Evolutionary conservation across 2,113 vertebrate genomes (phyloP).

Genomic region (Sterrhoptilus dennistouni): DNA sequence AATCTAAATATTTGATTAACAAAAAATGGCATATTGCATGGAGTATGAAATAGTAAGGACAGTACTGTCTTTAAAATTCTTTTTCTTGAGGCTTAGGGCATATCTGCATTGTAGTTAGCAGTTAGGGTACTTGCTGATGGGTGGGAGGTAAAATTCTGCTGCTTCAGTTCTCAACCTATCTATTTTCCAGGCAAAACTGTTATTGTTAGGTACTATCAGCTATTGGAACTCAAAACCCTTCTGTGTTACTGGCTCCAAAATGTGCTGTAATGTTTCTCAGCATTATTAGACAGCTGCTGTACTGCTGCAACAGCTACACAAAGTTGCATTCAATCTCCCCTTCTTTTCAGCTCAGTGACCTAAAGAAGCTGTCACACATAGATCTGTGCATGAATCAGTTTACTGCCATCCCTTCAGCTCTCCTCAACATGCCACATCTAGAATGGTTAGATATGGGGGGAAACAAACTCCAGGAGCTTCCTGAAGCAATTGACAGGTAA

Average conservation of each 20-base stretch:
- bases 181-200: not conserved
- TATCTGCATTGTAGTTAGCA: not conserved
- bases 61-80: not conserved
- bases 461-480: slow-evolving; percentile 84
- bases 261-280: not conserved
- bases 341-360: slow-evolving; percentile 79
- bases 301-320: not conserved
- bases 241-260: not conserved
- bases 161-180: not conserved
- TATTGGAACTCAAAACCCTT: not conserved
- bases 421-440: slow-evolving; percentile 84
- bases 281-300: not conserved
- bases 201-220: not conserved
- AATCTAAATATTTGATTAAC: not conserved
- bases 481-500: slow-evolving; percentile 87
- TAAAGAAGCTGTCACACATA: slow-evolving; percentile 85
- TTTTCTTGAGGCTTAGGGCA: not conserved
- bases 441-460: slow-evolving; percentile 96
- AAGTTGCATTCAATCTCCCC: not conserved
- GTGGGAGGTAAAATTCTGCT: not conserved
- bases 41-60: not conserved
- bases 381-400: slow-evolving; percentile 95
- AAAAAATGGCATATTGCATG: not conserved
- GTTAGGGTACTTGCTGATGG: not conserved
- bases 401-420: slow-evolving; percentile 78